A percentile compares a stretch with the other conserved stretches of the same genome.
Conservation (phyloP, 2,113 vertebrate genomes). For the Percopsis transmontana region DNA sequence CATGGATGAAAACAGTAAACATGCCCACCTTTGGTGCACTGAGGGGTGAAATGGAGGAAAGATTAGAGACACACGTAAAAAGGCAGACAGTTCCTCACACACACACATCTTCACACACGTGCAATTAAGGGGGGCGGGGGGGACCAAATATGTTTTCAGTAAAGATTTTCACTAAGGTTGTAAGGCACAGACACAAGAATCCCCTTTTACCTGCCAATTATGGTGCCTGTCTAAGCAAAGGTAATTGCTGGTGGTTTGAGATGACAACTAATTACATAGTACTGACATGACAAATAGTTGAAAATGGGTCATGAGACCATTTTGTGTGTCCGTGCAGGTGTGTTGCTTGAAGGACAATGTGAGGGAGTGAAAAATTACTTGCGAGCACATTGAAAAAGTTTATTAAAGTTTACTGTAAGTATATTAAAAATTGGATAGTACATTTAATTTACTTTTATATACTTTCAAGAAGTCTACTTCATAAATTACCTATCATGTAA, state of each 20-base stretch:
- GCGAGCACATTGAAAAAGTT: no score
- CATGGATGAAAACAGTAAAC: conserved; percentile 81
- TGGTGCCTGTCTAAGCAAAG: neutral
- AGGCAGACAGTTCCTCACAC: neutral
- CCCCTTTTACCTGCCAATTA: conserved; percentile 6
- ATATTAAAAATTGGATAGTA: no score
- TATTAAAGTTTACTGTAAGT: no score
- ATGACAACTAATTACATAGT: conserved; percentile 25
- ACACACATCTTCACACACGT: neutral
- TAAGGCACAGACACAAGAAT: conserved; percentile 2
- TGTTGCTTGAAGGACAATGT: no score
- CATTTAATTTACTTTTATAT: no score
- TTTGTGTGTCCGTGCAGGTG: no score
- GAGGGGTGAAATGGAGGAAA: conserved; percentile 25
- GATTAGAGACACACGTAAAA: neutral
- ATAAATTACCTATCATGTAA: no score
- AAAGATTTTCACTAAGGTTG: no score
- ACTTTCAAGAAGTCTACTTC: no score
- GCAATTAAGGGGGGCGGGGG: no score
- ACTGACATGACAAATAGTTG: conserved; percentile 40
- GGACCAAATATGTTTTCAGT: no score
- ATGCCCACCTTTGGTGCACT: conserved; percentile 86
- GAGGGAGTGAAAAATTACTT: no score
- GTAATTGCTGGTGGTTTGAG: conserved; percentile 17
- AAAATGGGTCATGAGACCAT: conserved; percentile 39